Conservation (phyloP, 2,797 vertebrate species). For the Sciurus carolinensis region DNA sequence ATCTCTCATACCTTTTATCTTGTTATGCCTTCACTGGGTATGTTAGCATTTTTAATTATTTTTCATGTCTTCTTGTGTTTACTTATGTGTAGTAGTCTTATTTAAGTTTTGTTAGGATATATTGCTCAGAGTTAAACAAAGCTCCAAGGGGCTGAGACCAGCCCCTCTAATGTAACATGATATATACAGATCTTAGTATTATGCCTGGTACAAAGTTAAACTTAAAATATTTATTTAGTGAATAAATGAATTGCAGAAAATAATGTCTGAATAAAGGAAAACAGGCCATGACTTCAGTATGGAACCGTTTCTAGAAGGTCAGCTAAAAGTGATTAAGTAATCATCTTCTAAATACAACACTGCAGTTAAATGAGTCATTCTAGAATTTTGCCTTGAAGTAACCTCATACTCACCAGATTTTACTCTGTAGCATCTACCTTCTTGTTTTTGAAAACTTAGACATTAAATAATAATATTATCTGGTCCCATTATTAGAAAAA, state of each 20-base stretch:
- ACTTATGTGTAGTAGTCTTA: not conserved
- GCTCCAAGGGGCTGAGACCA: not conserved
- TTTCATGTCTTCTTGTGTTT: not conserved
- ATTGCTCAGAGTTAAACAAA: not conserved
- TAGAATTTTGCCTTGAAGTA: conserved; percentile 50
- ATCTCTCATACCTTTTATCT: not conserved
- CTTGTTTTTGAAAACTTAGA: conserved; percentile 48
- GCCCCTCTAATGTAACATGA: not conserved
- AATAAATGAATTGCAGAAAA: conserved; percentile 15
- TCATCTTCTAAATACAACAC: conserved; percentile 53
- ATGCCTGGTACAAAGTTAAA: not conserved
- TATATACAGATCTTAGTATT: not conserved
- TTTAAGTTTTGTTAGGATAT: not conserved
- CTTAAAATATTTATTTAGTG: not conserved
- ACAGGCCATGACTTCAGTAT: not conserved
- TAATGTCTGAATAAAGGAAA: not conserved
- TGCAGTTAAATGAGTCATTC: not conserved
- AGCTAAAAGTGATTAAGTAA: not conserved
- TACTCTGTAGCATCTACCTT: not conserved
- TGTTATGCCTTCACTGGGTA: not conserved
- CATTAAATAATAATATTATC: not conserved
- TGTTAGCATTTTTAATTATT: not conserved
- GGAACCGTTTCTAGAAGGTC: not conserved
- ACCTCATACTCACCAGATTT: not conserved
- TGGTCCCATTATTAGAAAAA: not conserved